Percentiles rank a stretch among this genome's conserved stretches.
phyloP scores from a whole-genome alignment of 64 coral and sea anemone genomes.

The Trachythela sp. region DNA sequence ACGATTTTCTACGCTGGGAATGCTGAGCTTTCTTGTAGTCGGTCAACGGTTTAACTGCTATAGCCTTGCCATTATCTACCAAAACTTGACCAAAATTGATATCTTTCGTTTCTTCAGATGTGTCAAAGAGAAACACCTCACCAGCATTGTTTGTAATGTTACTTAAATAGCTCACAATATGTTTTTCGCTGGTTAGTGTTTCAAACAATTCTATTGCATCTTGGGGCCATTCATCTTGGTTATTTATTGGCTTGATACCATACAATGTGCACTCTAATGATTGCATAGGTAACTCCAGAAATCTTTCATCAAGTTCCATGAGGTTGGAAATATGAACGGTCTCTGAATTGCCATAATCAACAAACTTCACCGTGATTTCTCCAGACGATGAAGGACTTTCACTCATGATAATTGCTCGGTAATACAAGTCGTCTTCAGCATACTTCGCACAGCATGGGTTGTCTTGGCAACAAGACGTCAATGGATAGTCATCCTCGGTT shows the following conservation, averaged over 20 bases:
- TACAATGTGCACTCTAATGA: slow-evolving; percentile 57
- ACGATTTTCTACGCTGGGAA: background rate
- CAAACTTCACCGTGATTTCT: slow-evolving; percentile 67
- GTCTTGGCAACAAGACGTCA: slow-evolving; percentile 59
- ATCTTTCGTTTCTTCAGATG: slow-evolving; percentile 69
- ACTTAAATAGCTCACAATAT: slow-evolving; percentile 64
- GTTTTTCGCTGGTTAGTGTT: slow-evolving; percentile 73
- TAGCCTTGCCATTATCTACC: background rate
- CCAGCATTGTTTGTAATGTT: slow-evolving; percentile 33
- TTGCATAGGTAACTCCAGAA: slow-evolving; percentile 56
- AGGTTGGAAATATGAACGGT: slow-evolving; percentile 64
- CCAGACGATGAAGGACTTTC: slow-evolving; percentile 53
- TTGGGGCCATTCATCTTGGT: slow-evolving; percentile 51
- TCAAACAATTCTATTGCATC: slow-evolving; percentile 63
- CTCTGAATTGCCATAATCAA: slow-evolving; percentile 85
- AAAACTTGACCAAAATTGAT: background rate
- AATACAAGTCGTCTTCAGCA: slow-evolving; percentile 38
- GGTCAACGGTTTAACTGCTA: slow-evolving; percentile 1
- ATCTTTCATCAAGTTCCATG: slow-evolving; percentile 60
- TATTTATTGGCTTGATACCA: slow-evolving; percentile 56
- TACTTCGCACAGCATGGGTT: slow-evolving; percentile 57
- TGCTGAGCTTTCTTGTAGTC: slow-evolving; percentile 27
- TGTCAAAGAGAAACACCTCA: slow-evolving; percentile 78
- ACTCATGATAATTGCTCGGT: slow-evolving; percentile 44
- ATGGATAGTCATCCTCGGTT: slow-evolving; percentile 34